A percentile compares a stretch with the other conserved stretches of the same genome.
phyloP scores from a whole-genome alignment of 2,113 vertebrate genomes.

The Camelus dromedarius region DNA sequence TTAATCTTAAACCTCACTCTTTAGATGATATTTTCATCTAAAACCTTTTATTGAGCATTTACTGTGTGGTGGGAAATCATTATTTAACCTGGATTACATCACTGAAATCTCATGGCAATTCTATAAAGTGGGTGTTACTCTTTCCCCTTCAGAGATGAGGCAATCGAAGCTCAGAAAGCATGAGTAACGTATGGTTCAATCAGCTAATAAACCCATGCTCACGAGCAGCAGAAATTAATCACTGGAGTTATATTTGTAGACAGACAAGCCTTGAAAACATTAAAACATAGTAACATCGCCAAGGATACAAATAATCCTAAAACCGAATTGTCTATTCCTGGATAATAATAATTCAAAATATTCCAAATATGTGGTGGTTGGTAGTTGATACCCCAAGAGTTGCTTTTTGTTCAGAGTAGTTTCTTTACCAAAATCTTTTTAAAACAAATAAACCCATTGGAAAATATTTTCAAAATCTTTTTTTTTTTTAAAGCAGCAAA shows the following conservation, averaged over 20 bases:
- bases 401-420: constrained; percentile 53
- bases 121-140: background rate
- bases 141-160: background rate
- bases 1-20: background rate
- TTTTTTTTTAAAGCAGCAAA: constrained; percentile 54
- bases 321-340: background rate
- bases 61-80: background rate
- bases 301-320: constrained; percentile 26
- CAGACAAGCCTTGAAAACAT: constrained; percentile 1
- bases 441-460: constrained; percentile 65
- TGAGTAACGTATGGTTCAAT: background rate
- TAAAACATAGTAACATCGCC: background rate
- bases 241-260: background rate
- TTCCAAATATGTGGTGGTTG: constrained; percentile 44
- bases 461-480: constrained; percentile 72
- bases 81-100: background rate
- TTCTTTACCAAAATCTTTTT: constrained; percentile 38
- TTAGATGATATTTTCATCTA: background rate
- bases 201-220: background rate
- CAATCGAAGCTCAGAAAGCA: background rate
- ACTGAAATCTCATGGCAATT: background rate
- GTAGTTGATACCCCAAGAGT: constrained; percentile 4
- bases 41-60: background rate
- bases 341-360: constrained; percentile 53
- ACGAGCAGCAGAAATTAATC: background rate